Evolutionary conservation across 2,113 vertebrate species (phyloP).

Genomic region (Lophochroa leadbeateri): DNA sequence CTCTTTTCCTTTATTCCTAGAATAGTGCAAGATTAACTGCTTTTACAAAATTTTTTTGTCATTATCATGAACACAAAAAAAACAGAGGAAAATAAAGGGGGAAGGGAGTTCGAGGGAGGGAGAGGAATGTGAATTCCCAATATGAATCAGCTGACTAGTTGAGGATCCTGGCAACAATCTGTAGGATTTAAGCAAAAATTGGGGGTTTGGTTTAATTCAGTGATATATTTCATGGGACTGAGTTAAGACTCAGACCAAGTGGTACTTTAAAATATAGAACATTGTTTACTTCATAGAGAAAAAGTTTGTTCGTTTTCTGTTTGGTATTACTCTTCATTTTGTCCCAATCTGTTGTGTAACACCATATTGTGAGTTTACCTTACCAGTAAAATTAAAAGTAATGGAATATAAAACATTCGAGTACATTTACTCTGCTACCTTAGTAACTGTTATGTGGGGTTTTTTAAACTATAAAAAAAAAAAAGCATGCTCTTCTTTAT

Average conservation of each 20-base stretch:
- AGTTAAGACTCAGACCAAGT: background rate
- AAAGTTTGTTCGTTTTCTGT: background rate
- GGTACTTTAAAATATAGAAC: background rate
- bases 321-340: background rate
- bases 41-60: background rate
- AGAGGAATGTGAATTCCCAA: background rate
- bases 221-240: background rate
- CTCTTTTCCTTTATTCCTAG: background rate
- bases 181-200: background rate
- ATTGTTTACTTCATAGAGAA: background rate
- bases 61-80: background rate
- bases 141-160: background rate
- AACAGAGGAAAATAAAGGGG: background rate
- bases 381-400: background rate
- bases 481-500: slow-evolving; percentile 56
- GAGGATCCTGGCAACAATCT: background rate
- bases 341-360: background rate
- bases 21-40: background rate
- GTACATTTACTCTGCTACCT: background rate
- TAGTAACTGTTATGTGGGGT: slow-evolving; percentile 8
- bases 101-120: accelerated
- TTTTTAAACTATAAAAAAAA: background rate
- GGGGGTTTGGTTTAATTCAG: background rate
- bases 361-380: background rate
- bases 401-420: background rate